Base-by-base conservation (phyloP, 30 jellyfish, hydroid and myxozoan genomes). In the Pseudorhiza aurosa region DNA sequence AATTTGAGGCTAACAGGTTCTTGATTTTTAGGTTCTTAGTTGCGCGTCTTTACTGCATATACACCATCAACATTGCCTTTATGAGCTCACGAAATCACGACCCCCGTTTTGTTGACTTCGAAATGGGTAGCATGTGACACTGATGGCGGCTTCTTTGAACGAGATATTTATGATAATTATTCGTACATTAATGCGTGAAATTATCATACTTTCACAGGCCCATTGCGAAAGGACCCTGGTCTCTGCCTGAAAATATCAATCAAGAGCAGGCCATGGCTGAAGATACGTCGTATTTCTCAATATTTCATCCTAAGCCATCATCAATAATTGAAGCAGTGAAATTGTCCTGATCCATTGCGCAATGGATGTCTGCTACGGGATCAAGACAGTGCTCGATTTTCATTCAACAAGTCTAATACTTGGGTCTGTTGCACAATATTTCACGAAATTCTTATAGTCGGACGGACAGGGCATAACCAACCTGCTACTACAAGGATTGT, bases 101-200 rank as follows among this genome's bases (percentile, higher is more conserved):
- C 62, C 62, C 25, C 62, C 62, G 62, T 47, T 26, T 2, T 15
- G n/a, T 22, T 7, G 25, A 4, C 21, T 47, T 47, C 62, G 62
- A 26, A 15, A 47, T 22, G n/a, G 12, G 50, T 26, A 25, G 46
- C 75, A 60, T 51, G 53, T 60, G 75, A 60, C 46, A 21, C 22
- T 24, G n/a, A 33, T 14, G 75, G 51, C 75, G 75, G 75, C 53
- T 60, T 60, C 75, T 60, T 60, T 60, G 75, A 60, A 60, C 15
- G 8, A 30, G 18, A 60, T 29, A 25, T 60, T 60, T 60, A 60
- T 60, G 75, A 60, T 60, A 60, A 60, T 60, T 30, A 25, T 25
- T 30, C 75, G 53, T 7, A 8, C 50, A 60, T 60, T 60, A 60
- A 24, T 60, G 75, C 75, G 43, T 60, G 75, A 60, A 60, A 25